phyloP scores from a whole-genome alignment of 2,113 vertebrate species.

The Bubalus kerabau region DNA sequence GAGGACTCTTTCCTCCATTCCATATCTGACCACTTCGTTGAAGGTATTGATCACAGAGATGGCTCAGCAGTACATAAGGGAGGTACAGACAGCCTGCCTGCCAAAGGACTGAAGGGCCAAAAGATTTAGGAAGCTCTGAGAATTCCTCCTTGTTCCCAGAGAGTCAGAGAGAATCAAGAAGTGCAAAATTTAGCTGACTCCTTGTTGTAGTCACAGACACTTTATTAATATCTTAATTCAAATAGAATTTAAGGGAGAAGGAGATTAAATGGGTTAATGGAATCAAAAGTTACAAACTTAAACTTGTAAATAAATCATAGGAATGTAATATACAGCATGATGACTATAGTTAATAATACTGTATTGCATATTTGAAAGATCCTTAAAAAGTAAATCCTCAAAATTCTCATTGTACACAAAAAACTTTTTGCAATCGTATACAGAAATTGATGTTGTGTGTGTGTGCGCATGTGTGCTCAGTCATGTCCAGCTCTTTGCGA shows the following conservation, averaged over 20 bases:
- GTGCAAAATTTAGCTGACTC: background rate
- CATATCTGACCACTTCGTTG: no score
- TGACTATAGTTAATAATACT: background rate
- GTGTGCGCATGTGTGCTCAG: background rate
- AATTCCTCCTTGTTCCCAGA: background rate
- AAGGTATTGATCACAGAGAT: background rate
- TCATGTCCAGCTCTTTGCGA: background rate
- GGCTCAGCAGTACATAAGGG: background rate
- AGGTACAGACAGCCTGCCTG: background rate
- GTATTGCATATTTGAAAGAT: background rate
- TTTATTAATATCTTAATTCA: background rate
- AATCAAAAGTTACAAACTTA: background rate
- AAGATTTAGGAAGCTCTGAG: background rate
- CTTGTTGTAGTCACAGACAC: background rate
- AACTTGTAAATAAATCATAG: background rate
- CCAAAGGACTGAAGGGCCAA: background rate
- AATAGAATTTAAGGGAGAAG: background rate
- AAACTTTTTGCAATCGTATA: background rate
- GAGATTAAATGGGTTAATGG: background rate
- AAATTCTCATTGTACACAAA: background rate
- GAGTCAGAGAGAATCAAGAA: background rate
- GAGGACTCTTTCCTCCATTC: background rate
- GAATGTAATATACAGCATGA: background rate
- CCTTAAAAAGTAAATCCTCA: background rate
- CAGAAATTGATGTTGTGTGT: background rate